phyloP scores from a whole-genome alignment of 2,113 vertebrate species.

The Dasyornis broadbenti region DNA sequence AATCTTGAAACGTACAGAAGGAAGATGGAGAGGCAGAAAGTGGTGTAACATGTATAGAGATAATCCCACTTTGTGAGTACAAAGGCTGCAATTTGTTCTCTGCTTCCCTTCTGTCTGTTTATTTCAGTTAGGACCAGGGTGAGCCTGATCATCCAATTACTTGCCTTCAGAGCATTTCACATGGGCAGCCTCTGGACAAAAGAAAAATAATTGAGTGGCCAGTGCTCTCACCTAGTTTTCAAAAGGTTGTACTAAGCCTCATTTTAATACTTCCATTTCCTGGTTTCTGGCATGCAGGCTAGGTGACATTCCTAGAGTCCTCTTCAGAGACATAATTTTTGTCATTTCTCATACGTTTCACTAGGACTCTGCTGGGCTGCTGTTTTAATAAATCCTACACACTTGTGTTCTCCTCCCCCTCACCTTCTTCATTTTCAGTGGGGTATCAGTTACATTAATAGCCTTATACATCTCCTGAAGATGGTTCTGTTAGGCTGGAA shows the following conservation, averaged over 20 bases:
- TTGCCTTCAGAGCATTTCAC: not conserved
- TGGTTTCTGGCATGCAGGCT: not conserved
- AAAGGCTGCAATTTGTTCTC: not conserved
- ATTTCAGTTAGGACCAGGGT: not conserved
- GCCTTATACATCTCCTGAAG: conserved; percentile 18
- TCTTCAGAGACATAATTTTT: not conserved
- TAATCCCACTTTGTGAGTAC: not conserved
- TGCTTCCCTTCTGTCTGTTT: not conserved
- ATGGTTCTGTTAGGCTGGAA: conserved; percentile 14
- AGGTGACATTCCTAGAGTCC: not conserved
- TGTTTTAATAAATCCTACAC: not conserved
- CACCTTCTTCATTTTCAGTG: conserved; percentile 14
- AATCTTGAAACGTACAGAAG: not conserved
- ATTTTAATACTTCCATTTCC: not conserved
- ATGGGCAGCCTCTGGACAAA: not conserved
- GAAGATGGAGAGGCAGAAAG: not conserved
- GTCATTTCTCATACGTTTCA: not conserved
- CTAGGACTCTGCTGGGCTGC: not conserved
- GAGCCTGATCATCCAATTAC: not conserved
- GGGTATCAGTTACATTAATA: conserved; percentile 10
- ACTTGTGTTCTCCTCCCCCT: not conserved
- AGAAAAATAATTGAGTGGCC: not conserved
- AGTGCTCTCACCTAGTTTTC: not conserved
- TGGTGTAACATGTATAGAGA: not conserved
- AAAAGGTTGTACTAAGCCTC: not conserved